phyloP scores from a whole-genome alignment of 2,113 vertebrate genomes.

The Plotosus lineatus region DNA sequence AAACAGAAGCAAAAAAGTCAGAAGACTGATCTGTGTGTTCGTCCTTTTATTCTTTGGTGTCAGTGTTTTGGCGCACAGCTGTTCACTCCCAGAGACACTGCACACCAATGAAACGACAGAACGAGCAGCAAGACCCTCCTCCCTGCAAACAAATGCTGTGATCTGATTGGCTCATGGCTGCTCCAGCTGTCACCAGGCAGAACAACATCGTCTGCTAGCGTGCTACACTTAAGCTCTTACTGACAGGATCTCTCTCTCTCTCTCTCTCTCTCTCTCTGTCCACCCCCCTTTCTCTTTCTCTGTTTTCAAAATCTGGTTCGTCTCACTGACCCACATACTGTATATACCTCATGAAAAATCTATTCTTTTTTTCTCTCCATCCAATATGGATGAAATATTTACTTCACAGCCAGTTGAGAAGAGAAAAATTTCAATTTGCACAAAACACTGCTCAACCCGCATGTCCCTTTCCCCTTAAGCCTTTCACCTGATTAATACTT shows the following conservation, averaged over 20 bases:
- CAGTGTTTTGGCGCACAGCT: constrained; percentile 42
- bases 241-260: constrained; percentile 56
- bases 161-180: constrained; percentile 68
- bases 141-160: constrained; percentile 57
- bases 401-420: constrained; percentile 61
- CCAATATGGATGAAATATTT: constrained; percentile 68
- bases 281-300: constrained; percentile 47
- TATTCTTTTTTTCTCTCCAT: constrained; percentile 60
- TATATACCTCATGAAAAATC: constrained; percentile 68
- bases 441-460: too few species aligned
- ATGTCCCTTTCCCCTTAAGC: too few species aligned
- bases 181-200: constrained; percentile 80
- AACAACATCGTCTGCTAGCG: constrained; percentile 69
- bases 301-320: constrained; percentile 67
- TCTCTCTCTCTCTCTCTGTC: constrained; percentile 15
- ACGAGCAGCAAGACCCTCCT: constrained; percentile 66
- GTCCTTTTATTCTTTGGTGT: not conserved
- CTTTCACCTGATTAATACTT: not conserved
- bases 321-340: constrained; percentile 76
- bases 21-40: not conserved
- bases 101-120: constrained; percentile 49
- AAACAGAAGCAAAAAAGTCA: not conserved
- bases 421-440: constrained; percentile 42
- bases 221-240: constrained; percentile 69
- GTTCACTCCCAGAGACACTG: constrained; percentile 54